Base-by-base conservation (phyloP, 2,797 vertebrate species). In the Acropternis orthonyx region DNA sequence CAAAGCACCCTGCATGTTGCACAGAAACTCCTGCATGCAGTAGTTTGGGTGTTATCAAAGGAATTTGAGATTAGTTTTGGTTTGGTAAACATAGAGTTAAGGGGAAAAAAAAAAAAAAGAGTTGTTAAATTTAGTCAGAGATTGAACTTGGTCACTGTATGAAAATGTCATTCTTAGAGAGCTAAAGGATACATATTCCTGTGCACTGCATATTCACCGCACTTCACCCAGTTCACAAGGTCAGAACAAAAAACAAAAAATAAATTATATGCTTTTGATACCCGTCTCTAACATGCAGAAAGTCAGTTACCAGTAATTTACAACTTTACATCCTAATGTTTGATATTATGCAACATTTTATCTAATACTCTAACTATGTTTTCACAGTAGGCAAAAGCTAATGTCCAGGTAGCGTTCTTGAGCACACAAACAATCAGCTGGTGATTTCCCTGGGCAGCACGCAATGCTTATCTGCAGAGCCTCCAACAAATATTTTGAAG, bases 151-250 rank as follows among this genome's bases (percentile, higher is more conserved):
- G 36, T 52, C 55, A 39, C 24, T 49, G 16, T 63, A 74, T n/a
- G 32, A 86, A 87, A 80, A 86, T 4, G 1, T 68, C 41, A 76
- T 56, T 90, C 59, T 69, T 63, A 10, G 55, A 58, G 61, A 92
- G 37, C 10, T 12, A 59, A 37, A 69, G 28, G 46, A 91, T 41
- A 80, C 0, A 32, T 43, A 37, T 36, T 77, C 74, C 68, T 48
- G 7, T 6, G 3, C 23, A 30, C 23, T 37, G 52, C 65, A 48
- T 34, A 32, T 49, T 74, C 11, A 6, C 51, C 65, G 79, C 44
- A 52, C 48, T 88, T 77, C 34, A 36, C 19, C 26, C 37, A 32
- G 73, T 94, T 95, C 76, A 81, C 85, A 92, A 96, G 94, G 91
- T 95, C 92, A 95, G 74, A 92, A 49, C 13, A 41, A 48, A 74